Evolutionary conservation across 2,797 vertebrate species (phyloP), one percentile per base, ranked within the genome.

Genomic region (Apodemus agrarius): DNA sequence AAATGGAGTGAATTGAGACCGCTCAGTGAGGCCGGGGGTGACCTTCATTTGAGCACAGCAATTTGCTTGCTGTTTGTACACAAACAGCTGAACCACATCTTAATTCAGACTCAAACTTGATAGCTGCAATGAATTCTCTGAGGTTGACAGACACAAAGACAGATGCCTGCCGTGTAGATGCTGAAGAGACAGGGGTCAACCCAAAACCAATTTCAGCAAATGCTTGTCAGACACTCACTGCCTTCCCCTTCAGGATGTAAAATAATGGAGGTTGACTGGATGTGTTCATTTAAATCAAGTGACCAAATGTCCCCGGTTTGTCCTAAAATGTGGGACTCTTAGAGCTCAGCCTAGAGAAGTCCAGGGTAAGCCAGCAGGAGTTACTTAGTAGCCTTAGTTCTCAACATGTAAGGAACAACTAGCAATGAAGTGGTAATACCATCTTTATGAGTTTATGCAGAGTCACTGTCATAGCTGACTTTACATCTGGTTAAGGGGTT

Each of bases 1-100:
- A 97, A 96, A 97, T 49, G 93, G 94, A 97, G 76, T 91, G 95
- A 94, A 89, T 26, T 61, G 94, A 89, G 89, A 95, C 95, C 94
- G 93, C 57, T 96, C 93, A 91, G 49, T 4, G 74, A 97, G 91
- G 93, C 93, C 6, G 67, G 82, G 37, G 17, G 84, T 91, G 96
- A 96, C 97, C 93, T 96, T 88, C 40, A 3, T 84, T 46, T 40
- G 31, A 43, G 57, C 82, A 91, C 43, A 93, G 76, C 21, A 67
- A 94, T 83, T 91, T 67, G 63, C 40, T 83, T 93, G 57, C 69
- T 96, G 82, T 97, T 95, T 92, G 69, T 97, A 54, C 82, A 90
- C 84, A 95, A 95, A 94, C 67, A 95, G 69, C 80, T 87, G 86
- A 94, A 88, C 82, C 0, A 0, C n/a, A 93, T 96, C 82, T 96